These are phyloP conservation scores for Colostygia pectinataria DNA, from an alignment of 2,888 invertebrate species.

Conservation along the genomic window DNA sequence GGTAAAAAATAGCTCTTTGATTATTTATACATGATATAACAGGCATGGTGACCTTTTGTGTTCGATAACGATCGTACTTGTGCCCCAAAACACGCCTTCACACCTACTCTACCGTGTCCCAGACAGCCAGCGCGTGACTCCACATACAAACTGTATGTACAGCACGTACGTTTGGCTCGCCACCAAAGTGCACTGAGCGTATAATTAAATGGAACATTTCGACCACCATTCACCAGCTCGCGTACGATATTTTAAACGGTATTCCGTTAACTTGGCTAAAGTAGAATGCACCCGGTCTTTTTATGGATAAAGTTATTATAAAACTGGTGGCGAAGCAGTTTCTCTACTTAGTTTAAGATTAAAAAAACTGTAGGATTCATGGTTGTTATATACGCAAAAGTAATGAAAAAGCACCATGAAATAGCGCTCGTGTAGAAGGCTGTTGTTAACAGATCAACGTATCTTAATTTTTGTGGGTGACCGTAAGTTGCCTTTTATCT, in stretches of 20 bases:
- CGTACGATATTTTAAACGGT: conserved; percentile 25
- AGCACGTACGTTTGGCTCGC: conserved; percentile 29
- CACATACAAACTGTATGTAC: conserved; percentile 2
- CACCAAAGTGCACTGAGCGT: conserved; percentile 39
- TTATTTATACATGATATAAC: no score
- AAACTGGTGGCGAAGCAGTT: conserved; percentile 1
- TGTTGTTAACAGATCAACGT: no score
- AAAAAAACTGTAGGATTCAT: no score
- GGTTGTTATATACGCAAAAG: no score
- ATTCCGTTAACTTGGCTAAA: conserved; percentile 15
- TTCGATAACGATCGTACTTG: no score
- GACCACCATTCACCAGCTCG: conserved; percentile 33
- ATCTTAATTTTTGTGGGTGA: no score
- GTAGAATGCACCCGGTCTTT: neutral
- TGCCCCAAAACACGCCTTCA: conserved; percentile 1
- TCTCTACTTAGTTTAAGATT: neutral
- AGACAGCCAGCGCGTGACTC: conserved; percentile 9
- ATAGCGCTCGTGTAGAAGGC: no score
- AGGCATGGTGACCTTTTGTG: no score
- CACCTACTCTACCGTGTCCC: neutral
- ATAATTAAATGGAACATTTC: conserved; percentile 40
- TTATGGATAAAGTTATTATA: neutral
- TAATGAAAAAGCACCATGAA: no score
- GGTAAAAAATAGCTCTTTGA: no score
- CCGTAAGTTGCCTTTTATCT: no score